These are phyloP conservation scores for Macrophya alboannulata DNA, from an alignment of 2,888 invertebrate genomes.

Conservation along the genomic window DNA sequence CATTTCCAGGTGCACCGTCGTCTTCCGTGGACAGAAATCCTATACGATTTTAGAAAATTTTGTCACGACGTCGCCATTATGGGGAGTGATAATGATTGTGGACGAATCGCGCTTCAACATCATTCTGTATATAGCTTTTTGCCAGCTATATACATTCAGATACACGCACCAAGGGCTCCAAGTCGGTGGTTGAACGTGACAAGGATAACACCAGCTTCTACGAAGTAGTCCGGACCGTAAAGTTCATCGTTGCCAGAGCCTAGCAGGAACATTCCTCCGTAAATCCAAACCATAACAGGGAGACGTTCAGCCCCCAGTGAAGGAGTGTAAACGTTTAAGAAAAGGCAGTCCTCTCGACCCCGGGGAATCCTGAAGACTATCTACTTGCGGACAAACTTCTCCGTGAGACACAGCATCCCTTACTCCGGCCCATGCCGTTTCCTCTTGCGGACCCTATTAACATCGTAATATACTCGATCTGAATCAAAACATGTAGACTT, in stretches of 20 bases:
- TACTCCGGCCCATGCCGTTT: slow-evolving; percentile 78
- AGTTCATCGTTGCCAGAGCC: slow-evolving; percentile 71
- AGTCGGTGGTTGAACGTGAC: slow-evolving; percentile 78
- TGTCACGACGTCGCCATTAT: neutral
- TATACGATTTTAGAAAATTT: neutral
- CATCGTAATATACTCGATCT: too few species aligned
- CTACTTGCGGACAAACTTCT: slow-evolving; percentile 74
- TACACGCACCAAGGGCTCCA: neutral
- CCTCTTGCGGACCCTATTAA: slow-evolving; percentile 79
- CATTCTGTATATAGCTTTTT: neutral
- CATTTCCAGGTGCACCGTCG: slow-evolving; percentile 80
- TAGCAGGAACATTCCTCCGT: slow-evolving; percentile 77
- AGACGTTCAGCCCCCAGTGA: slow-evolving; percentile 69
- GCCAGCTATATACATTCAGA: neutral
- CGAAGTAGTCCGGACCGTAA: slow-evolving; percentile 78
- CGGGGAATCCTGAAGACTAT: slow-evolving; percentile 68
- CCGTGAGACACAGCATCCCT: slow-evolving; percentile 77
- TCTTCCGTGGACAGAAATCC: slow-evolving; percentile 77
- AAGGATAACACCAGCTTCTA: slow-evolving; percentile 75
- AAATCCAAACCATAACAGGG: slow-evolving; percentile 82
- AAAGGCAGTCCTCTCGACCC: slow-evolving; percentile 79
- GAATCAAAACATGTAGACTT: slow-evolving; percentile 69
- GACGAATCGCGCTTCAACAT: neutral
- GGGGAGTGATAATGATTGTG: neutral
- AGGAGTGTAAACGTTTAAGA: slow-evolving; percentile 80